phyloP scores from a whole-genome alignment of 1,140 invertebrate genomes.

The Carposina sasakii region DNA sequence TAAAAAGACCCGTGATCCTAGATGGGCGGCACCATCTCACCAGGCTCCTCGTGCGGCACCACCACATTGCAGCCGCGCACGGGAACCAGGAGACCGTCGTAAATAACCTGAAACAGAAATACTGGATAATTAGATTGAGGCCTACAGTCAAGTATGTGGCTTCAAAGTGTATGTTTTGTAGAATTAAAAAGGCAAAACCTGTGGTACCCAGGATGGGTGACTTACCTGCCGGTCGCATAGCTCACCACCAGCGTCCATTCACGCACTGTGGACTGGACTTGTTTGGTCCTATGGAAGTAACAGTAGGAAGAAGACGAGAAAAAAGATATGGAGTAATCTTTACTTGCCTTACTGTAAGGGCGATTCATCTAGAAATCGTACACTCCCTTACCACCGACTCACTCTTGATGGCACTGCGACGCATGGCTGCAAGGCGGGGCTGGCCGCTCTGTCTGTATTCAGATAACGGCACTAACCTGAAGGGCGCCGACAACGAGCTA shows the following conservation, averaged over 20 bases:
- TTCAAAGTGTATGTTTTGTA: background rate
- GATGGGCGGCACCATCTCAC: slow-evolving; percentile 1
- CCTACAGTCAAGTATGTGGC: slow-evolving; percentile 1
- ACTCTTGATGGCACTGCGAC: slow-evolving; percentile 41
- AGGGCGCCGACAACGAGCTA: slow-evolving; percentile 25
- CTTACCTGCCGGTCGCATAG: background rate
- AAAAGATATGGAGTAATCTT: slow-evolving; percentile 21
- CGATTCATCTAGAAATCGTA: slow-evolving; percentile 25
- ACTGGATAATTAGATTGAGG: background rate
- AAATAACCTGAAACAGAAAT: background rate
- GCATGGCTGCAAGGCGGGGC: slow-evolving; percentile 51
- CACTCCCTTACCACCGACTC: slow-evolving; percentile 17
- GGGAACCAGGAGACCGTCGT: slow-evolving; percentile 6
- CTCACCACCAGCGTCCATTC: slow-evolving; percentile 8
- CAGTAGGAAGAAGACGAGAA: slow-evolving; percentile 11
- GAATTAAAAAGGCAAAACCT: background rate
- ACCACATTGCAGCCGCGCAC: background rate
- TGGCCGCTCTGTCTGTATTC: slow-evolving; percentile 12
- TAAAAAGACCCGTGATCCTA: slow-evolving; percentile 6
- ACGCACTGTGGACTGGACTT: slow-evolving; percentile 13
- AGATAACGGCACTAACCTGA: slow-evolving; percentile 37
- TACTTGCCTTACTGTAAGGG: slow-evolving; percentile 20
- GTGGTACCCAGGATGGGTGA: slow-evolving; percentile 2
- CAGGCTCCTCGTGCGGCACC: background rate
- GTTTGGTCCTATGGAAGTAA: slow-evolving; percentile 14